Percentiles rank a stretch among this genome's conserved stretches.
Conservation (phyloP, 2,113 vertebrate genomes). For the Prionailurus bengalensis region DNA sequence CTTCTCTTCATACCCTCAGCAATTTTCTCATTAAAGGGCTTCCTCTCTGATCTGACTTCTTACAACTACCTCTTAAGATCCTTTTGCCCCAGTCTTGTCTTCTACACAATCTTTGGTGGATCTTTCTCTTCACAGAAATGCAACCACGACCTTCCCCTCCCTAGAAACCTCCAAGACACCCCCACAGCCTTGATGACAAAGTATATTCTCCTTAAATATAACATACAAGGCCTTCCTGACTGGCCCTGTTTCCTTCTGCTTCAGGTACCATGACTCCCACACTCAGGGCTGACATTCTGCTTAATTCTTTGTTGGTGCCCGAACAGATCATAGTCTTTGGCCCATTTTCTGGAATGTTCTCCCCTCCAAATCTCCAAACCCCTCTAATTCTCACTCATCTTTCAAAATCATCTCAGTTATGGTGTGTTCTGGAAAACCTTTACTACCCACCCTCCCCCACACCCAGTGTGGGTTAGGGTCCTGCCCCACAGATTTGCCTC, state of each 20-base stretch:
- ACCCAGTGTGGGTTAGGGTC: not conserved
- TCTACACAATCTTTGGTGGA: not conserved
- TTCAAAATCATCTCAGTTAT: not conserved
- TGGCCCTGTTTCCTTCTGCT: not conserved
- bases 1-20: not conserved
- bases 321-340: not conserved
- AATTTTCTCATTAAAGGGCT: not conserved
- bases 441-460: not conserved
- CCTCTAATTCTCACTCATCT: not conserved
- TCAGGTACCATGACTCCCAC: not conserved
- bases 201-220: not conserved
- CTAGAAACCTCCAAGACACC: not conserved
- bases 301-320: not conserved
- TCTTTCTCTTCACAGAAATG: slow-evolving; percentile 6
- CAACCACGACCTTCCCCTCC: rapidly evolving
- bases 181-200: not conserved
- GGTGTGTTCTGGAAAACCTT: not conserved
- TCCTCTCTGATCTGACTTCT: not conserved
- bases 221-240: not conserved
- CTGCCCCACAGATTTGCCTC: not conserved
- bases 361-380: not conserved
- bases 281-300: not conserved
- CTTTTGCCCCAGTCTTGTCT: not conserved
- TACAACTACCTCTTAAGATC: not conserved
- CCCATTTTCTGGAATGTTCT: not conserved